phyloP scores from a whole-genome alignment of 2,888 invertebrate species.

The Pristionchus arcanus region DNA sequence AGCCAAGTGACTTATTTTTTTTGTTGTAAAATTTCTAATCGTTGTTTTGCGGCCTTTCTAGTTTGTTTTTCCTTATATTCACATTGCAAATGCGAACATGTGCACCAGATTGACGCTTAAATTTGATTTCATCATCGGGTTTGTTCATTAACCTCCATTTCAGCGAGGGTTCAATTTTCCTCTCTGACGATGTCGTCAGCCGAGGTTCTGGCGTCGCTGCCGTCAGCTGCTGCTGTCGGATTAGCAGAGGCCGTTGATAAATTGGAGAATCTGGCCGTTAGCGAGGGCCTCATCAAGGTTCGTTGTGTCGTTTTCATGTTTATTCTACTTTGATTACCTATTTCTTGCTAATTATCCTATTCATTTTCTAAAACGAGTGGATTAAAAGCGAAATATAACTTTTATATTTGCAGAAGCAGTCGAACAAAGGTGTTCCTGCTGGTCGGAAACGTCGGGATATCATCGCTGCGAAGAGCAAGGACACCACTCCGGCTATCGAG shows the following conservation, averaged over 20 bases:
- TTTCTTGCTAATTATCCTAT: not conserved
- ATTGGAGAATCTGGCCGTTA: constrained; percentile 46
- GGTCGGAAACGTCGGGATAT: constrained; percentile 39
- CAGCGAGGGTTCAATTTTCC: not conserved
- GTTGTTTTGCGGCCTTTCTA: not conserved
- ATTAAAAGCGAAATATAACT: not conserved
- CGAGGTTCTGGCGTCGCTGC: constrained; percentile 16
- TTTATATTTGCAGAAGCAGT: not conserved
- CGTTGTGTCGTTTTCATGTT: not conserved
- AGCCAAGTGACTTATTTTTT: constrained; percentile 39
- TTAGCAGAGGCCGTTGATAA: constrained; percentile 30
- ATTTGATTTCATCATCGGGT: not conserved
- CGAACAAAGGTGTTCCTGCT: constrained; percentile 46
- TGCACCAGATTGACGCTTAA: not conserved
- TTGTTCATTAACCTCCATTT: not conserved
- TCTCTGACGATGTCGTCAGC: constrained; percentile 30
- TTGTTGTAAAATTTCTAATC: not conserved
- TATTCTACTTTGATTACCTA: not conserved
- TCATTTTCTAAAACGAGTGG: not conserved
- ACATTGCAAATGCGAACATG: not conserved
- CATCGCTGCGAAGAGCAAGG: constrained; percentile 37
- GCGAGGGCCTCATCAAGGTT: constrained; percentile 50
- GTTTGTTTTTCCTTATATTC: not conserved
- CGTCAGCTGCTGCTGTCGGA: not conserved
- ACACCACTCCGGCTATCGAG: constrained; percentile 4